Percentiles rank a stretch among this genome's conserved stretches.
phyloP scores from a whole-genome alignment of 1,140 invertebrate genomes.

The Venustaconcha ellipsiformis region DNA sequence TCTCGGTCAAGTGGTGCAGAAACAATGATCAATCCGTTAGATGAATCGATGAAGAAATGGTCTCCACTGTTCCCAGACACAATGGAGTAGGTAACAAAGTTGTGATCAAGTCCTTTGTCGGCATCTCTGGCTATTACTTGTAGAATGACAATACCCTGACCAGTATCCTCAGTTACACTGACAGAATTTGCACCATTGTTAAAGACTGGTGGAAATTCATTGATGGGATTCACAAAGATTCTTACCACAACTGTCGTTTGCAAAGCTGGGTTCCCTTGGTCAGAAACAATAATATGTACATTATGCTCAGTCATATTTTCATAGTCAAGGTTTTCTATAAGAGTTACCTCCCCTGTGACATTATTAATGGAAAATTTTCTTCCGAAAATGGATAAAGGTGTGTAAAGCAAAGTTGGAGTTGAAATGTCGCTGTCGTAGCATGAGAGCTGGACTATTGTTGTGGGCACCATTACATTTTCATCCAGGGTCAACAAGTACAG shows the following conservation, averaged over 20 bases:
- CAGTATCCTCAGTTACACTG: conserved; percentile 14
- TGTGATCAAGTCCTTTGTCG: conserved; percentile 38
- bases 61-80: conserved; percentile 30
- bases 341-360: conserved; percentile 23
- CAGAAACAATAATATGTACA: conserved; percentile 18
- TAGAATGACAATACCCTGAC: conserved; percentile 11
- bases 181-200: too few relatives aligned
- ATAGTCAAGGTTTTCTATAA: conserved; percentile 25
- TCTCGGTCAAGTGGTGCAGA: conserved; percentile 33
- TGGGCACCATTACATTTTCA: conserved; percentile 38
- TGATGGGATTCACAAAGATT: conserved; percentile 33
- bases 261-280: conserved; percentile 19
- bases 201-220: conserved; percentile 31
- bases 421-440: conserved; percentile 25
- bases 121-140: conserved; percentile 38
- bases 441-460: conserved; percentile 2
- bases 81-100: conserved; percentile 34
- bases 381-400: conserved; percentile 27
- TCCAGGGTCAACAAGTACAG: conserved; percentile 38
- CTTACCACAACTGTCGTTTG: conserved; percentile 21
- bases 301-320: conserved; percentile 28
- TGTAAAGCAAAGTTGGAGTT: conserved; percentile 26
- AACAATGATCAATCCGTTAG: conserved; percentile 30
- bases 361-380: conserved; percentile 29
- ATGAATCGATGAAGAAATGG: conserved; percentile 38